Base-by-base conservation (phyloP, 2,797 vertebrate species). In the Thripadectes ignobilis region DNA sequence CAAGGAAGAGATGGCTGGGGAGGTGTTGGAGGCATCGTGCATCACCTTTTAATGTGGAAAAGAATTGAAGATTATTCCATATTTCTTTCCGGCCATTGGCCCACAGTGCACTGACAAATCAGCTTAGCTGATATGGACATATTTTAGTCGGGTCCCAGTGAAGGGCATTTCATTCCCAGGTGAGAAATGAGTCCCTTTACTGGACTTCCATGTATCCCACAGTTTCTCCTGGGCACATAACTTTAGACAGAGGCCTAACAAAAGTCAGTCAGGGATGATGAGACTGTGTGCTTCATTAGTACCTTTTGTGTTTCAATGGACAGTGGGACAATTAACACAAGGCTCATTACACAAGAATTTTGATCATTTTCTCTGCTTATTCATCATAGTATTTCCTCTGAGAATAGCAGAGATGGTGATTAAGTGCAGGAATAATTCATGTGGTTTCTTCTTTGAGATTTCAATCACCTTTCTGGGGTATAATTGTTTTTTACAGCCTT, bases 321-420 rank as follows among this genome's bases (percentile, higher is more conserved):
- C 92, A 94, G 49, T 30, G 61, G 79, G 89, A 52, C 91, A 94
- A 92, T 96, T 96, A 96, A 84, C 89, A 81, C 79, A 96, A 88
- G 95, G 93, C 91, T 97, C 95, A 96, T 96, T 97, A 95, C 92
- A 88, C 95, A 91, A 34, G 79, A 87, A 94, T 90, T 96, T 91
- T 92, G 58, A 75, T 91, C 10, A 75, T 90, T 96, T 96, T 46
- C 85, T 92, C 91, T 81, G 39, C 73, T 88, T 96, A 91, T 96
- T 96, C 92, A 92, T 93, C 73, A 81, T 4, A 52, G 73, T 52
- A 13, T 85, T 90, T 94, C 94, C 88, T 91, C 57, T 69, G 95
- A 88, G 95, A 79, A 82, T 61, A 89, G 15, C 66, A 79, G 76
- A 55, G 66, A 48, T 73, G 84, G 49, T 85, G 87, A 93, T 91